Percentiles rank a stretch among this genome's conserved stretches.
Evolutionary conservation across 2,113 vertebrate genomes (phyloP).

Genomic region (Glareola pratincola): DNA sequence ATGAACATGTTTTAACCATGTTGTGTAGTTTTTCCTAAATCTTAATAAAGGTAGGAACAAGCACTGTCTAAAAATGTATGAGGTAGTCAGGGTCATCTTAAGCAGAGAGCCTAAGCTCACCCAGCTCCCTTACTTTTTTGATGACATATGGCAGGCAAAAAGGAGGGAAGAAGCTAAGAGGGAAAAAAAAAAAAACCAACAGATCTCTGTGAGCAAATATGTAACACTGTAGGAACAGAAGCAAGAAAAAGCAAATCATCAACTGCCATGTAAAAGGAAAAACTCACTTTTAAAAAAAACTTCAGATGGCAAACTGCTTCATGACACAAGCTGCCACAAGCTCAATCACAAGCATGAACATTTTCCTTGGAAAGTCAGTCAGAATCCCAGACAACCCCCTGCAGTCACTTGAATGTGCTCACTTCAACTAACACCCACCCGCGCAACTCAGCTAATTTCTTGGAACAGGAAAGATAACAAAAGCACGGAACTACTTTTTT

Average conservation of each 20-base stretch:
- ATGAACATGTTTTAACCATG: neutral
- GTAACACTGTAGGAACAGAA: neutral
- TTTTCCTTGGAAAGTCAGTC: neutral
- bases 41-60: neutral
- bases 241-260: neutral
- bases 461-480: neutral
- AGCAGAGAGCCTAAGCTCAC: neutral
- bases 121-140: neutral
- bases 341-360: neutral
- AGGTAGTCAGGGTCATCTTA: neutral
- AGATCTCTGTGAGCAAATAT: neutral
- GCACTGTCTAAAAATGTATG: neutral
- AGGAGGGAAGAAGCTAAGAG: neutral
- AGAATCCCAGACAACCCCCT: neutral
- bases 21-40: neutral
- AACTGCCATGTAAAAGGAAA: neutral
- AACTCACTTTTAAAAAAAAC: neutral
- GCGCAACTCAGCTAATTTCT: fast-evolving
- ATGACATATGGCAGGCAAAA: neutral
- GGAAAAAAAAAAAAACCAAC: neutral
- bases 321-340: neutral
- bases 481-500: neutral
- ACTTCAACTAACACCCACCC: neutral
- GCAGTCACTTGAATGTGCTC: neutral
- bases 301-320: neutral